Evolutionary conservation across 2,113 vertebrate genomes (phyloP).

Genomic region (Oceanodroma tethys): DNA sequence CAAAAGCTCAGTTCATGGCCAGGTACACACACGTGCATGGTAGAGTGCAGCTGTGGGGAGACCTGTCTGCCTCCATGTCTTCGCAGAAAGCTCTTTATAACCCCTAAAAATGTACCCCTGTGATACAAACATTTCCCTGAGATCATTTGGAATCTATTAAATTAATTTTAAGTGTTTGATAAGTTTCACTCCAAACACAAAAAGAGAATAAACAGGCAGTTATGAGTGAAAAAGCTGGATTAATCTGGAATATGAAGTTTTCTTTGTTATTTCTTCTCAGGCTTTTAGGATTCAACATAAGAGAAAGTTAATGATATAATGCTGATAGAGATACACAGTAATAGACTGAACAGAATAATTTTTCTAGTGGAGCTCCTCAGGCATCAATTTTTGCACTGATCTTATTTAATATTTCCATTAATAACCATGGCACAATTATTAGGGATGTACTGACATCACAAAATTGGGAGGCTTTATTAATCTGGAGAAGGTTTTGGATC

Average conservation of each 20-base stretch:
- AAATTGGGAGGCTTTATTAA: not conserved
- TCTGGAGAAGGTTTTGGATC: not conserved
- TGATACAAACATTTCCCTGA: not conserved
- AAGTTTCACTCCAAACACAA: not conserved
- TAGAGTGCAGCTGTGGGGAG: not conserved
- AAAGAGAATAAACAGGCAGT: not conserved
- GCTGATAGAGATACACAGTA: not conserved
- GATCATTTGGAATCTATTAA: not conserved
- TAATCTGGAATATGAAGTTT: not conserved
- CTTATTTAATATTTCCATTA: not conserved
- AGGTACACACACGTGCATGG: accelerated
- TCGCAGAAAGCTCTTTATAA: not conserved
- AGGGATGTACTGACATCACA: not conserved
- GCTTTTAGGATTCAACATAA: not conserved
- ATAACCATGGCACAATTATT: not conserved
- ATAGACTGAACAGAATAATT: not conserved
- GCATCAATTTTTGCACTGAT: not conserved
- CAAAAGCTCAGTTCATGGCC: not conserved
- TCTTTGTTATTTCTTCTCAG: not conserved
- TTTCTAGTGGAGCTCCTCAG: not conserved
- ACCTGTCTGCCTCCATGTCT: not conserved
- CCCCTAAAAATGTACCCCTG: not conserved
- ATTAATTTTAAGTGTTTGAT: not conserved
- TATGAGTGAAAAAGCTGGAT: not conserved
- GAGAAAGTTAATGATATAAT: not conserved